Conservation (phyloP, 2,113 vertebrate species). For the Chaetodon trifascialis region DNA sequence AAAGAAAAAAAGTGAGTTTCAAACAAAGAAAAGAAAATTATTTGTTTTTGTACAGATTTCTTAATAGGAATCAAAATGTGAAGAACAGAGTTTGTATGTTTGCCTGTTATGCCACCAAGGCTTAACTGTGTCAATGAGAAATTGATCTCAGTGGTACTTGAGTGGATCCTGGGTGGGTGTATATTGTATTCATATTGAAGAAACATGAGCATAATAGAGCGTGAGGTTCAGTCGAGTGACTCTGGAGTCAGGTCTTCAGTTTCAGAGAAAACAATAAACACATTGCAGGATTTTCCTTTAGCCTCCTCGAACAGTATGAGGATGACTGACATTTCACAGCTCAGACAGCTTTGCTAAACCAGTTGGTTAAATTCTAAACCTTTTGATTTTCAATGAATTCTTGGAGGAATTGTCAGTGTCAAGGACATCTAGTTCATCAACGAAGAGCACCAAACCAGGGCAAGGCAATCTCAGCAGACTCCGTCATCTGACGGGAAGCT, state of each 20-base stretch:
- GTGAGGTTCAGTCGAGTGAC: neutral
- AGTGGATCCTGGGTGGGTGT: conserved; percentile 20
- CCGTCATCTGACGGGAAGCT: conserved; percentile 45
- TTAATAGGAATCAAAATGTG: neutral
- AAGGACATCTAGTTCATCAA: conserved; percentile 25
- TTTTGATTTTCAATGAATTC: neutral
- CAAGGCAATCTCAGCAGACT: neutral
- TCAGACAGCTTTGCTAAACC: neutral
- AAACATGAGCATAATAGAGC: conserved; percentile 3
- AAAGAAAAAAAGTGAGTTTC: too few species aligned
- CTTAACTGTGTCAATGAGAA: neutral
- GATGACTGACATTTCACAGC: neutral
- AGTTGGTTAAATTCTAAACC: neutral
- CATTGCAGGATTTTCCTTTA: neutral
- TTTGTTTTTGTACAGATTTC: neutral
- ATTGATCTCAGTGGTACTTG: neutral
- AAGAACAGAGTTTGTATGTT: neutral
- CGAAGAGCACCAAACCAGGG: neutral
- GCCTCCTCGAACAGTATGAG: neutral
- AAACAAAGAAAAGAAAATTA: too few species aligned
- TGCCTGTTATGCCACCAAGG: neutral
- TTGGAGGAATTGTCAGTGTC: neutral
- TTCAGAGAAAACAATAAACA: conserved; percentile 6
- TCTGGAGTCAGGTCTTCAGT: neutral
- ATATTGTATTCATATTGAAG: neutral